Evolutionary conservation across 2,797 vertebrate species (phyloP), one percentile per base, ranked within the genome.

Genomic region (Lepidocolaptes lacrymiger): DNA sequence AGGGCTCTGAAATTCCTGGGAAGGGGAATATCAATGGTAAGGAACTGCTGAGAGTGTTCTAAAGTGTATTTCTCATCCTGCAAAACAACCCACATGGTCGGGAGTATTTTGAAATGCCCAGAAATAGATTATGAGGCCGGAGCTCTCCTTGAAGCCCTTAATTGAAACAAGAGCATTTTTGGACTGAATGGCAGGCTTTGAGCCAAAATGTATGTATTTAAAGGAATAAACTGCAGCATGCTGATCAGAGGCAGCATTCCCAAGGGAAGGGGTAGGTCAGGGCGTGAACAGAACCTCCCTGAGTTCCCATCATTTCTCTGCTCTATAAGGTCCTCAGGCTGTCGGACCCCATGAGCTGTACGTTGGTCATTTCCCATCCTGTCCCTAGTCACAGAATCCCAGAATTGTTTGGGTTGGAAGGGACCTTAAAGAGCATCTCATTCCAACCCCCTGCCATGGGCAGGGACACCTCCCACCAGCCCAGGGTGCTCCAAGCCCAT

Each of bases 201-300:
- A 74, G 92, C 92, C 95, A 91, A 69, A 79, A 87, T 41, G 4
- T 68, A 54, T 76, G 17, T 91, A 82, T 91, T 93, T 93, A 63
- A 93, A 94, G 71, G 39, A 59, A 69, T 52, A 37, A 92, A 56
- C 4, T 76, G 37, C 34, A 43, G 55, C n/a, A 26, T 46, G 23
- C n/a, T 27, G 86, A 58, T 36, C 24, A 7, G 36, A 89, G 74
- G 34, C 27, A 34, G 18, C 2, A 14, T 76, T 94, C 92, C 89
- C 89, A 19, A 44, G 78, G 78, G 94, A 87, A 74, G 44, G 88
- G 56, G 52, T 2, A 23, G 81, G 76, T 91, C 72, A 32, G 66
- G 44, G 44, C 1, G 7, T 5, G 7, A 37, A 1, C n/a, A 51
- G 71, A 88, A 69, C 36, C 62, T 84, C 66, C 0, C 0, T 21